A percentile compares a stretch with the other conserved stretches of the same genome.
phyloP scores from a whole-genome alignment of 2,797 vertebrate genomes.

The Neostethus bicornis region DNA sequence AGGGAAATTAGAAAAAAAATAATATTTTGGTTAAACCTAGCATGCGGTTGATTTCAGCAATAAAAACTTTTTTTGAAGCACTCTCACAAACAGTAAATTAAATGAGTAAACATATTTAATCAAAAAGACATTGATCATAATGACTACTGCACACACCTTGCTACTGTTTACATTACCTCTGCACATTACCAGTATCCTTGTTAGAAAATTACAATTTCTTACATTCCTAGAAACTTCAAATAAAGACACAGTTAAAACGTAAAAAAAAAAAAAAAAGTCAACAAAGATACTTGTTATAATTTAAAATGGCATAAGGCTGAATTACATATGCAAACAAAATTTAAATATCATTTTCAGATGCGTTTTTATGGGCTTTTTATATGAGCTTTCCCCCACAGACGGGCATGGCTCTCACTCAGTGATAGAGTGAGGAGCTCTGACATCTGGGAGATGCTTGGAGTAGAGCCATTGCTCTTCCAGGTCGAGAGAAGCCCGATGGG shows the following conservation, averaged over 20 bases:
- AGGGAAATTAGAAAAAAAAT: slow-evolving; percentile 14
- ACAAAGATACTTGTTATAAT: slow-evolving; percentile 30
- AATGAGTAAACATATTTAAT: background rate
- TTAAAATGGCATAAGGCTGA: slow-evolving; percentile 26
- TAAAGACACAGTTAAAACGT: slow-evolving; percentile 62
- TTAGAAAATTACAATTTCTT: slow-evolving; percentile 33
- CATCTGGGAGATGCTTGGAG: no score
- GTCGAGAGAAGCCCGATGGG: no score
- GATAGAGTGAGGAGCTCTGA: no score
- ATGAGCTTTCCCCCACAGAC: background rate
- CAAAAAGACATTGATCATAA: background rate
- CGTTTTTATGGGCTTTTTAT: background rate
- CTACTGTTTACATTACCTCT: no score
- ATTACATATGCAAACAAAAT: slow-evolving; percentile 18
- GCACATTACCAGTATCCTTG: background rate
- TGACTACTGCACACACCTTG: background rate
- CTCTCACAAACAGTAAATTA: background rate
- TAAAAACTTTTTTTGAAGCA: background rate
- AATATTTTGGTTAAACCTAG: slow-evolving; percentile 4
- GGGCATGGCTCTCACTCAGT: no score
- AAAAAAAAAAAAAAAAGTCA: slow-evolving; percentile 65
- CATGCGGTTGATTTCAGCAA: background rate
- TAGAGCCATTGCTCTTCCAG: no score
- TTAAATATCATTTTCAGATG: slow-evolving; percentile 27
- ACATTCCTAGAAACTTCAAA: slow-evolving; percentile 58